These are phyloP conservation scores for Neosilurus hyrtlii DNA, from an alignment of 2,797 vertebrate species.

Conservation along the genomic window DNA sequence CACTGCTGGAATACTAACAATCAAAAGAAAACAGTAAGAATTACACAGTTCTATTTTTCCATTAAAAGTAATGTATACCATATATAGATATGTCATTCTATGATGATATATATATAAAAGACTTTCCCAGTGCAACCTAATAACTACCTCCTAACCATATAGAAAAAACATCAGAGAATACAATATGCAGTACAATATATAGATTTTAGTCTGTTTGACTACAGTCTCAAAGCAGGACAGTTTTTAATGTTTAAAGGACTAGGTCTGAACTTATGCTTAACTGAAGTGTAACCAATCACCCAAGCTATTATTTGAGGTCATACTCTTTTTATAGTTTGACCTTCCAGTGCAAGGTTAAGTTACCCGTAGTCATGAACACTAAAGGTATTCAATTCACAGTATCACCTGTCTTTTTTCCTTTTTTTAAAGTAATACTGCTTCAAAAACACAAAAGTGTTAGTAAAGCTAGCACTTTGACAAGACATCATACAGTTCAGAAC, in stretches of 20 bases:
- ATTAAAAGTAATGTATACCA: neutral
- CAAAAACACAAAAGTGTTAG: conserved; percentile 4
- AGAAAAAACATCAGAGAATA: neutral
- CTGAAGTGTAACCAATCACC: conserved; percentile 17
- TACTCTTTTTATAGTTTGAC: conserved; percentile 14
- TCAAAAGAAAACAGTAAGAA: conserved; percentile 76
- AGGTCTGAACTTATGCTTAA: neutral
- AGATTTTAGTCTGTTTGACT: neutral
- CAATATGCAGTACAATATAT: neutral
- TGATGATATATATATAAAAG: neutral
- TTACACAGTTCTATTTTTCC: neutral
- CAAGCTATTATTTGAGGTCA: conserved; percentile 26
- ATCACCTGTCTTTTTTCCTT: neutral
- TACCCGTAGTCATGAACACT: neutral
- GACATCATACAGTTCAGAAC: neutral
- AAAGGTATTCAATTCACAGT: neutral
- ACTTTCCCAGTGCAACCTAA: neutral
- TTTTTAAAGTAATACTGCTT: neutral
- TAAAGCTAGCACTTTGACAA: neutral
- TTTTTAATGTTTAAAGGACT: conserved; percentile 36
- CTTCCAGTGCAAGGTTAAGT: conserved; percentile 9
- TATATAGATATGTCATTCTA: neutral
- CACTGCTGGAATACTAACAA: conserved; percentile 69
- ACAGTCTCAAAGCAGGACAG: neutral
- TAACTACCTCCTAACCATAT: neutral